Evolutionary conservation across 2,888 invertebrate genomes (phyloP).

Genomic region (Macrophya annulata): DNA sequence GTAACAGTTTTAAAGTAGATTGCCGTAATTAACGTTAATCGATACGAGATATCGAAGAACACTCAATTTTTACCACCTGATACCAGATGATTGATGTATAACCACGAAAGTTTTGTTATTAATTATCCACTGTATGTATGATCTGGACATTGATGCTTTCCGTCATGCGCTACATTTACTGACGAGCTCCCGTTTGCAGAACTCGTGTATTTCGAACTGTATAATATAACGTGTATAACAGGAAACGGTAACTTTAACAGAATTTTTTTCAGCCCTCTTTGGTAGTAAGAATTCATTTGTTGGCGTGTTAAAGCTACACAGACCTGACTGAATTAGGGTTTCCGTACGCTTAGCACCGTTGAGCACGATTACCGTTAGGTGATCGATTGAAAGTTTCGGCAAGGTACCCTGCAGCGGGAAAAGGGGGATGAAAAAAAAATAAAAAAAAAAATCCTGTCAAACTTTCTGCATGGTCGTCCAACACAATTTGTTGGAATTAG

Average conservation of each 20-base stretch:
- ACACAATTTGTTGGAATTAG: slow-evolving; percentile 54
- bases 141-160: slow-evolving; percentile 44
- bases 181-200: neutral
- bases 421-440: neutral
- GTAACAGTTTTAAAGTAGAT: neutral
- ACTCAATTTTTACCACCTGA: slow-evolving; percentile 49
- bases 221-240: neutral
- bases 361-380: slow-evolving; percentile 20
- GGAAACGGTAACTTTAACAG: neutral
- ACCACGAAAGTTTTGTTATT: slow-evolving; percentile 50
- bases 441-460: slow-evolving; percentile 13
- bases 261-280: neutral
- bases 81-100: slow-evolving; percentile 44
- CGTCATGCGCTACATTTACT: slow-evolving; percentile 30
- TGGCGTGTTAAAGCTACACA: slow-evolving; percentile 29
- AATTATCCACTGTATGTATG: slow-evolving; percentile 48
- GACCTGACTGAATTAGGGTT: slow-evolving; percentile 38
- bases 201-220: neutral
- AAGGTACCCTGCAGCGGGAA: neutral
- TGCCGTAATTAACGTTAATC: slow-evolving; percentile 30
- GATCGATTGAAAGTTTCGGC: slow-evolving; percentile 46
- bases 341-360: slow-evolving; percentile 36
- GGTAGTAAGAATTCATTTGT: slow-evolving; percentile 24
- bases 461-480: slow-evolving; percentile 28
- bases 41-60: slow-evolving; percentile 42